These are phyloP conservation scores for Chaetodon trifasciatus DNA, from an alignment of 2,797 vertebrate species.

Conservation along the genomic window DNA sequence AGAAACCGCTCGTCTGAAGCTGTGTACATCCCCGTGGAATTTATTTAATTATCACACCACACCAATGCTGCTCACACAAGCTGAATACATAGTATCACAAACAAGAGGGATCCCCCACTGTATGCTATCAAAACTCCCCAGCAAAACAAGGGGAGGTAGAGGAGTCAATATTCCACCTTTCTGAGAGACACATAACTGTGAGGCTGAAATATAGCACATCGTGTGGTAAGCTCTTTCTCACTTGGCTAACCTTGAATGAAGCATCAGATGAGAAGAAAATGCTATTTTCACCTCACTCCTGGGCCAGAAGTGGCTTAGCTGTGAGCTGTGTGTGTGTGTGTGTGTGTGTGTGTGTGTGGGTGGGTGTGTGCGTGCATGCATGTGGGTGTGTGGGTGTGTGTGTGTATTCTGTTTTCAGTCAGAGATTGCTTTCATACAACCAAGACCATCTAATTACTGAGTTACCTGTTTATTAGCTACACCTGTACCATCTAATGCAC, in stretches of 20 bases:
- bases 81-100: slow-evolving; percentile 45
- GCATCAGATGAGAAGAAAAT: slow-evolving; percentile 84
- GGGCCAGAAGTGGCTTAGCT: slow-evolving; percentile 75
- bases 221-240: slow-evolving; percentile 80
- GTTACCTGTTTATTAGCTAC: slow-evolving; percentile 8
- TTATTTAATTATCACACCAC: slow-evolving; percentile 69
- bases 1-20: slow-evolving; percentile 37
- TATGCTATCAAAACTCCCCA: slow-evolving; percentile 34
- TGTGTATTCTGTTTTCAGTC: slow-evolving; percentile 57
- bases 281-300: slow-evolving; percentile 86
- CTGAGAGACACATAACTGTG: slow-evolving; percentile 59
- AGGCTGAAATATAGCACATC: slow-evolving; percentile 67
- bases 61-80: slow-evolving; percentile 37
- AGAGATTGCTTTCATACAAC: slow-evolving; percentile 61
- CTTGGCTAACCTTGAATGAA: slow-evolving; percentile 88
- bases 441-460: slow-evolving; percentile 41
- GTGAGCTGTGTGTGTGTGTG: slow-evolving; percentile 24
- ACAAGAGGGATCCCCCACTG: slow-evolving; percentile 55
- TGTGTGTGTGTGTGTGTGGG: slow-evolving; percentile 17
- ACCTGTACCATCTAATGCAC: slow-evolving; percentile 6
- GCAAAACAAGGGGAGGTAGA: slow-evolving; percentile 64
- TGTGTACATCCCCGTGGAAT: slow-evolving; percentile 51
- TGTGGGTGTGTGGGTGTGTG: neutral
- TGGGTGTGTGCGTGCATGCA: slow-evolving; percentile 21
- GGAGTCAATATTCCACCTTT: slow-evolving; percentile 77